Evolutionary conservation across 2,888 invertebrate species (phyloP), one percentile per base, ranked within the genome.

Genomic region (Rotaria macrura): DNA sequence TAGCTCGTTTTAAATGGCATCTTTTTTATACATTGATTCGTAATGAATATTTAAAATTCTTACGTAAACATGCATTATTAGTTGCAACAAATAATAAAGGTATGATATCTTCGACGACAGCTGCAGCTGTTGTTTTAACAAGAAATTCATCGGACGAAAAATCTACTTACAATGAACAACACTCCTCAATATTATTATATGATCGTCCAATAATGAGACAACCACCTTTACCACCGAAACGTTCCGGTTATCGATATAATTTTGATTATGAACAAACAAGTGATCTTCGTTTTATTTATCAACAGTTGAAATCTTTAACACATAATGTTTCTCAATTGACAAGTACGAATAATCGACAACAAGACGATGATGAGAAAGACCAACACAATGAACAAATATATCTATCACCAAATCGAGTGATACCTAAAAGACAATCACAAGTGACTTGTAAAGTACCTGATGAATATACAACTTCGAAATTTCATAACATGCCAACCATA

Each of bases 21-120:
- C 74, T 86, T 47, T 52, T 43, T 23, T 86, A 86, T 57, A 84
- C 84, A 2, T 55, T 86, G 38, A 84, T 86, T 14, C 84, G 79
- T 43, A 86, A 86, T 57, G 74, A 74, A 29, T 54, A 55, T 54
- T 84, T 84, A 25, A 86, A 74, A 57, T 47, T 54, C 23, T 25
- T 54, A 20, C 49, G 74, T 72, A 86, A 86, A 57, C 55, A 79
- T 79, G 40, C 79, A 43, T 43, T 79, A 43, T 43, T n/a, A 43
- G n/a, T 10, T 79, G 25, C 43, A 43, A 43, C 25, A 9, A 79
- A 43, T 43, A 43, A n/a, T 43, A 43, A 9, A 43, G n/a, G 43
- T 43, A 7, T 79, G 2, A 43, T 79, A 9, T 43, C 43, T 25
- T 79, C 79, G 3, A 79, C 79, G 4, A 79, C 79, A 43, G n/a